These are phyloP conservation scores for Lonchura striata DNA, from an alignment of 2,113 vertebrate species.

Conservation along the genomic window DNA sequence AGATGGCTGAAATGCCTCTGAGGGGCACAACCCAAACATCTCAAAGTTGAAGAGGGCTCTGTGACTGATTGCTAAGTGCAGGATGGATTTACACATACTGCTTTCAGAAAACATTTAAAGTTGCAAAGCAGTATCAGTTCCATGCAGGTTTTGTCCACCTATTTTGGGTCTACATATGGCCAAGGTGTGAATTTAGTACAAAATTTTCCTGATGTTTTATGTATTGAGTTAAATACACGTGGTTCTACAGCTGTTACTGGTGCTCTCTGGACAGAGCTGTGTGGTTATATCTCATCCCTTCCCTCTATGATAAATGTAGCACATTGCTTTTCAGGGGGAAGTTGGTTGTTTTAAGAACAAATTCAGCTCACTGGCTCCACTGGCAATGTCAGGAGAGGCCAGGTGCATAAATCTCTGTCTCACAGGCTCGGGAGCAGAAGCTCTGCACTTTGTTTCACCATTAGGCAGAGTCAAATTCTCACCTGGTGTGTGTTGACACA, in stretches of 20 bases:
- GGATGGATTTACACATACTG: background rate
- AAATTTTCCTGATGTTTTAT: background rate
- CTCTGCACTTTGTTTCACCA: background rate
- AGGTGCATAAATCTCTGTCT: background rate
- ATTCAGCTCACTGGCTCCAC: background rate
- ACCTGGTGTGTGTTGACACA: background rate
- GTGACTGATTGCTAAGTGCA: background rate
- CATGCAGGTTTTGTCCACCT: background rate
- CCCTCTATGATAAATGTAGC: background rate
- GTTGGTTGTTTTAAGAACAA: background rate
- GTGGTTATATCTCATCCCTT: background rate
- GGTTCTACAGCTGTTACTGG: background rate
- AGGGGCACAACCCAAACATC: accelerated
- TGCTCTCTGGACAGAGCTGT: background rate
- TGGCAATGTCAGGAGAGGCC: background rate
- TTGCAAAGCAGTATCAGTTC: background rate
- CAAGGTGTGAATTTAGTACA: background rate
- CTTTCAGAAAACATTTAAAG: background rate
- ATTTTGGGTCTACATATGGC: background rate
- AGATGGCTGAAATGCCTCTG: background rate
- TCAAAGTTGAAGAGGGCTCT: background rate
- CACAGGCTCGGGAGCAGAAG: background rate
- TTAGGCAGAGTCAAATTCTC: background rate
- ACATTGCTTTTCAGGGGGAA: background rate
- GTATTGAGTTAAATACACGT: background rate